Base-by-base conservation (phyloP, 64 coral and sea anemone genomes). In the Orbicella faveolata region DNA sequence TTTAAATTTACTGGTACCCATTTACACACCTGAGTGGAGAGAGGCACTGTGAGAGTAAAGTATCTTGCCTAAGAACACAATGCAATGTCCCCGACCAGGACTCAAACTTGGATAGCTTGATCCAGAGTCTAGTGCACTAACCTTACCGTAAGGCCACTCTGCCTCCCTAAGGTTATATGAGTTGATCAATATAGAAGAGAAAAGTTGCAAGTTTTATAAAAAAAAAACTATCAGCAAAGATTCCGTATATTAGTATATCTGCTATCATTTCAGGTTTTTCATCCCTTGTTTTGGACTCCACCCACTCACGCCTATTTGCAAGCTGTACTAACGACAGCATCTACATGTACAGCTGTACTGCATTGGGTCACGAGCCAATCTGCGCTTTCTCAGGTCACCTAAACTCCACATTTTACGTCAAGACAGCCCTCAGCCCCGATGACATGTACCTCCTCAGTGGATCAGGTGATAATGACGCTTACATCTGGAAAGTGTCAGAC, bases 351-450 rank as follows among this genome's bases (percentile, higher is more conserved):
- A 90, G 90, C 53, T 99, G 97, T 76, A 74, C 91, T 16, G 75
- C 87, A 23, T 79, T 93, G 14, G 87, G 87, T 66, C 84, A 89
- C 18, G 34, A 93, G 30, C 97, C 97, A 30, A 76, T 99, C 21
- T 75, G 73, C 36, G 83, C 87, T n/a, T 99, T 93, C 75, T 61
- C 61, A 84, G 97, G 97, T 19, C 97, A 99, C 74, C 34, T 74
- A 36, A 99, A 99, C 48, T 93, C 97, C 37, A 95, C 97, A 41
- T 99, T 99, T 88, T 99, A 99, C 54, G 94, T 99, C 53, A 99
- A 99, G 78, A 81, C 94, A 36, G 83, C 97, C 23, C 85, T 99
- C 16, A 99, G 97, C 80, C 94, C 97, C 78, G 87, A 99, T 77
- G 91, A 96, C 68, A 73, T 90, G 63, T 99, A 89, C 55, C 61